Evolutionary conservation across 2,888 invertebrate species (phyloP).

Genomic region (Dyspetes luteomarginatus): DNA sequence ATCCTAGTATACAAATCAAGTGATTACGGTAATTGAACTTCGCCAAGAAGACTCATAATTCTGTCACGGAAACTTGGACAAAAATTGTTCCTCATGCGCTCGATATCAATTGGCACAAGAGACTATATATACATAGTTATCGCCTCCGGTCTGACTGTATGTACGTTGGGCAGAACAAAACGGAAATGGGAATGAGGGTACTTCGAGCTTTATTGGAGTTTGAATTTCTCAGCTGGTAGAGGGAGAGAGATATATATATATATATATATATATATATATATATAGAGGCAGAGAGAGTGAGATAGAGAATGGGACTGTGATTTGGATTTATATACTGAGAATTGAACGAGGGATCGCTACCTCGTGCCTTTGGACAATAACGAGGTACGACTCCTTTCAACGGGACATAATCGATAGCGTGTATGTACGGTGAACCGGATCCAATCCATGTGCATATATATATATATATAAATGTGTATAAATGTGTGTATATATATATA

Average conservation of each 20-base stretch:
- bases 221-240: background rate
- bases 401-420: slow-evolving; percentile 48
- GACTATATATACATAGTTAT: background rate
- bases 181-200: slow-evolving; percentile 7
- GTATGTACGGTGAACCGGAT: slow-evolving; percentile 27
- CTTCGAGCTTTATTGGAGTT: background rate
- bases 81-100: slow-evolving; percentile 44
- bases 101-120: slow-evolving; percentile 52
- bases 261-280: slow-evolving; percentile 12
- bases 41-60: slow-evolving; percentile 17
- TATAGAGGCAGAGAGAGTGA: background rate
- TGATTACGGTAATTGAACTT: slow-evolving; percentile 38
- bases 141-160: background rate
- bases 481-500: background rate
- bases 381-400: slow-evolving; percentile 44
- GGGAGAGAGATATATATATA: slow-evolving; percentile 19
- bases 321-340: slow-evolving; percentile 48
- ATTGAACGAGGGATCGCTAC: slow-evolving; percentile 45
- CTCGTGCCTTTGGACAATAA: slow-evolving; percentile 50
- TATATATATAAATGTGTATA: background rate
- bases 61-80: slow-evolving; percentile 30
- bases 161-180: slow-evolving; percentile 1
- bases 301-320: slow-evolving; percentile 35
- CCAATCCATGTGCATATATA: background rate
- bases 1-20: background rate